Evolutionary conservation across 64 coral and sea anemone species (phyloP).

Genomic region (Astreopora myriophthalma): DNA sequence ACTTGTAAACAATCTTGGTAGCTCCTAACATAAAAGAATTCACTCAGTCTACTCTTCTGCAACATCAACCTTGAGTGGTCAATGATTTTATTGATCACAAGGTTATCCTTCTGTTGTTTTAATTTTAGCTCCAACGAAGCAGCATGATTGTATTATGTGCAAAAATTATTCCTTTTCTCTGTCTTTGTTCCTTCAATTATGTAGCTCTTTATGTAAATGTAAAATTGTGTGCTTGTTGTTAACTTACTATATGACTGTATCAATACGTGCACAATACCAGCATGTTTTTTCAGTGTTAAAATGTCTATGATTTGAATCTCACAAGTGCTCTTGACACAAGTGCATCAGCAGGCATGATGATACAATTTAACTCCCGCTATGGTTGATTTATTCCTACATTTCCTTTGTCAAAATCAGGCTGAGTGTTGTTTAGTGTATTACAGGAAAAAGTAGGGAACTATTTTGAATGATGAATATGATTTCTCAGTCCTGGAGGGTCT

Average conservation of each 20-base stretch:
- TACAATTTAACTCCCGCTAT: no score
- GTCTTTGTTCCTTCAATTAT: not conserved
- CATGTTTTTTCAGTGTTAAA: not conserved
- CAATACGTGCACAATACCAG: not conserved
- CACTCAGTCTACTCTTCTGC: not conserved
- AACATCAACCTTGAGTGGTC: not conserved
- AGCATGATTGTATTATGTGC: not conserved
- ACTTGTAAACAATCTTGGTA: slow-evolving; percentile 10
- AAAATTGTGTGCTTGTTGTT: not conserved
- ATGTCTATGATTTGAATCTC: not conserved
- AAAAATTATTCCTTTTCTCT: not conserved
- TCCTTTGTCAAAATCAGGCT: no score
- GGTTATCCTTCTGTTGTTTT: not conserved
- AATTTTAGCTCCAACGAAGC: not conserved
- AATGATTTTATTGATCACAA: no score
- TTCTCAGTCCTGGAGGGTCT: no score
- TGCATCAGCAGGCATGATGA: not conserved
- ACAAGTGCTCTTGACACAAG: not conserved
- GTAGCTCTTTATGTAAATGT: slow-evolving; percentile 6
- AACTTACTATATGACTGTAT: not conserved
- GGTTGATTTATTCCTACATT: no score
- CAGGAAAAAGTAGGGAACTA: no score
- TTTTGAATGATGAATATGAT: no score
- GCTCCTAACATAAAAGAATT: not conserved
- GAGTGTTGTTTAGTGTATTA: no score